phyloP scores from a whole-genome alignment of 2,113 vertebrate species.

The Crotophaga sulcirostris region DNA sequence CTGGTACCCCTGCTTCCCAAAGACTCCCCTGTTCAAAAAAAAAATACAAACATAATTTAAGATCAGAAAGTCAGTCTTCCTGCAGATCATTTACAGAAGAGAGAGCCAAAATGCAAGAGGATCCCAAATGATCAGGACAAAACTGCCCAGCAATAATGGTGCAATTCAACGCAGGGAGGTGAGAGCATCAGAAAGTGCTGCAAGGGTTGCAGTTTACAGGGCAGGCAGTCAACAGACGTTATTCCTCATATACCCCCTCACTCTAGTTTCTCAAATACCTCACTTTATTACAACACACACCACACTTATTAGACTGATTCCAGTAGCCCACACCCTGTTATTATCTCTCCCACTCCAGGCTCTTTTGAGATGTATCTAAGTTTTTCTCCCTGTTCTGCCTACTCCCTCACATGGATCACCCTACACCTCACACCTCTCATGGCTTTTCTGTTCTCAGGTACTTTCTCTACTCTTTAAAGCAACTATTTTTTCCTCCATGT shows the following conservation, averaged over 20 bases:
- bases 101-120: background rate
- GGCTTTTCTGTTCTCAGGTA: background rate
- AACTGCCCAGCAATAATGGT: background rate
- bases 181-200: background rate
- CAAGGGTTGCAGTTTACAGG: background rate
- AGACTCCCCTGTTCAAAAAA: constrained; percentile 88
- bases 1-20: constrained; percentile 98
- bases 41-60: background rate
- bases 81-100: background rate
- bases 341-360: constrained; percentile 19
- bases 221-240: background rate
- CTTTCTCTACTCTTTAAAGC: background rate
- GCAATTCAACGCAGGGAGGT: background rate
- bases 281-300: constrained; percentile 7
- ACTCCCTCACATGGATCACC: background rate
- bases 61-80: background rate
- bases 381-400: background rate
- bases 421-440: background rate
- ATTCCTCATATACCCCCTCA: background rate
- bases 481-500: background rate
- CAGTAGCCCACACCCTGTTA: constrained; percentile 15
- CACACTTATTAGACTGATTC: background rate
- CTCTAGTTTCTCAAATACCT: background rate
- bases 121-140: background rate
- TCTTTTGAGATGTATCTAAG: background rate